phyloP scores from a whole-genome alignment of 2,113 vertebrate species.

The Brachirus orientalis region DNA sequence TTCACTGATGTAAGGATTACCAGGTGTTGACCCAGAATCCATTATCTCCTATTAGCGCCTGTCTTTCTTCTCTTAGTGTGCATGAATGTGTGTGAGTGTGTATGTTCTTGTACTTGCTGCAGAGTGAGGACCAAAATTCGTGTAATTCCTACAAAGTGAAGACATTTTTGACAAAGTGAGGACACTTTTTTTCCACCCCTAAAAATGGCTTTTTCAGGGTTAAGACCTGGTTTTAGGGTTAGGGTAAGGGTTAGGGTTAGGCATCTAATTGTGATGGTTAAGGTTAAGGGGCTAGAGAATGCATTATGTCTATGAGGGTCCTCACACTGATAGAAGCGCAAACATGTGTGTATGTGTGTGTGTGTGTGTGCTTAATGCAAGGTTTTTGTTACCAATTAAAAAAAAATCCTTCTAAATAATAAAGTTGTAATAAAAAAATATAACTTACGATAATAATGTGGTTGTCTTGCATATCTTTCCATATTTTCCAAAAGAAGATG shows the following conservation, averaged over 20 bases:
- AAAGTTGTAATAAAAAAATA: neutral
- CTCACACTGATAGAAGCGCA: too few species aligned
- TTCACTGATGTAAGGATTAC: constrained; percentile 70
- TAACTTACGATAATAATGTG: neutral
- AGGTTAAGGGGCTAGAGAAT: too few species aligned
- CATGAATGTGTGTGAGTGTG: constrained; percentile 8
- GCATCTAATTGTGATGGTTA: too few species aligned
- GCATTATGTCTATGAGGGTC: too few species aligned
- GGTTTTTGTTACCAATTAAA: constrained; percentile 23
- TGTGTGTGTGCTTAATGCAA: neutral
- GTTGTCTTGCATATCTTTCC: neutral
- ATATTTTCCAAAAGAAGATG: constrained; percentile 5
- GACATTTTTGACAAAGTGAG: too few species aligned
- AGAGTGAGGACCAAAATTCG: too few species aligned
- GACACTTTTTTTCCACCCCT: too few species aligned
- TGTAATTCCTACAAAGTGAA: too few species aligned
- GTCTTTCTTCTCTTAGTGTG: constrained; percentile 48
- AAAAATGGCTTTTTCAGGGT: too few species aligned
- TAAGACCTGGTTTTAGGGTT: too few species aligned
- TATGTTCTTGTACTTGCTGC: too few species aligned
- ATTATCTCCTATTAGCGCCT: constrained; percentile 73
- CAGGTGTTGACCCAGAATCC: constrained; percentile 81
- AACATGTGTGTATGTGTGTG: constrained; percentile 18
- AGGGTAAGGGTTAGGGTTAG: too few species aligned
- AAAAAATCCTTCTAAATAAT: constrained; percentile 11